Conservation (phyloP, 2,888 invertebrate genomes). For the Nasonia oneida region DNA sequence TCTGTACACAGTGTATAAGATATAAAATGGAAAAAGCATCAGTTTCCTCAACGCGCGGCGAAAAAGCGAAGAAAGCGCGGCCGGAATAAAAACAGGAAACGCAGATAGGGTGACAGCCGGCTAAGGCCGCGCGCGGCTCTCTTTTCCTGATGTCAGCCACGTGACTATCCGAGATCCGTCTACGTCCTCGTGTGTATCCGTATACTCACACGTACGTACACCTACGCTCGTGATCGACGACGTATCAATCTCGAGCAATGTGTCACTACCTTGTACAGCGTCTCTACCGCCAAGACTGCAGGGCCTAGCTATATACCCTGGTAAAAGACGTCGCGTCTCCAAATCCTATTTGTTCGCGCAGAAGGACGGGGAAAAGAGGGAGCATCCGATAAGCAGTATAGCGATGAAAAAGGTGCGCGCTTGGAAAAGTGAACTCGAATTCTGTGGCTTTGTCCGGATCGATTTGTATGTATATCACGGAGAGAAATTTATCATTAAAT, state of each 20-base stretch:
- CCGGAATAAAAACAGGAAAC: conserved; percentile 65
- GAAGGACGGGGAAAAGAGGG: neutral
- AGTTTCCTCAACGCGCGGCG: neutral
- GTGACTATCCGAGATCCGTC: conserved; percentile 49
- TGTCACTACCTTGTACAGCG: conserved; percentile 53
- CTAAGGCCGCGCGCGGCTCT: neutral
- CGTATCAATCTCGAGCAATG: conserved; percentile 61
- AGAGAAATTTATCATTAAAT: no score
- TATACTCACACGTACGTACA: neutral
- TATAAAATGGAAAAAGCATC: neutral
- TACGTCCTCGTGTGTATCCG: conserved; percentile 17
- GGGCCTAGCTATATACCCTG: neutral
- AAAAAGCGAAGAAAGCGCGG: conserved; percentile 53
- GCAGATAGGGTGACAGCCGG: conserved; percentile 69
- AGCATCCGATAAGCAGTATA: conserved; percentile 49
- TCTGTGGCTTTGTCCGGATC: neutral
- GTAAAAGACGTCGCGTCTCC: conserved; percentile 32
- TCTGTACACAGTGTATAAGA: no score
- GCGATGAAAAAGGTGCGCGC: neutral
- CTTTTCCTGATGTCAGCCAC: conserved; percentile 23
- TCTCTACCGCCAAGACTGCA: conserved; percentile 2
- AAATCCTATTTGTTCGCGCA: conserved; percentile 58
- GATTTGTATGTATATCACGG: neutral
- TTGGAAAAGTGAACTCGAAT: conserved; percentile 31
- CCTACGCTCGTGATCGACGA: conserved; percentile 56